phyloP scores from a whole-genome alignment of 2,797 vertebrate genomes.

The Alectoris magna region DNA sequence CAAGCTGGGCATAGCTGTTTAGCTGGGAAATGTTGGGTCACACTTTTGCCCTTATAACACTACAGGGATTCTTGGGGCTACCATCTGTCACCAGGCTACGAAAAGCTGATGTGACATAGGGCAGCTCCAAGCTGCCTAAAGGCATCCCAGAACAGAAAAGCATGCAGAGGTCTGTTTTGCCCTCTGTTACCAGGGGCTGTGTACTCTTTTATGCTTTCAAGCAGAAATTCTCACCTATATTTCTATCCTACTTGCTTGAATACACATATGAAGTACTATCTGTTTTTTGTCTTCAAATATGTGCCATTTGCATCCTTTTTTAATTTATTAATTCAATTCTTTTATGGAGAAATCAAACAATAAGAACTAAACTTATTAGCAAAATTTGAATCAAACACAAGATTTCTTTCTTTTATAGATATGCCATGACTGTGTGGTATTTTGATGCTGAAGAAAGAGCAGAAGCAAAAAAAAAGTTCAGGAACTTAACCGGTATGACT shows the following conservation, averaged over 20 bases:
- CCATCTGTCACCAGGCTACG: conserved; percentile 36
- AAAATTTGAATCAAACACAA: not conserved
- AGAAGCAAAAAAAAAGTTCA: conserved; percentile 92
- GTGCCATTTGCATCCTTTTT: not conserved
- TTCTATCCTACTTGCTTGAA: conserved; percentile 17
- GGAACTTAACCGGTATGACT: conserved; percentile 84
- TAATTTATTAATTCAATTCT: not conserved
- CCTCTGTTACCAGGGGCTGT: conserved; percentile 18
- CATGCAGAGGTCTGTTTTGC: conserved; percentile 14
- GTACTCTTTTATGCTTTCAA: conserved; percentile 14
- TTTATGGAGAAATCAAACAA: not conserved
- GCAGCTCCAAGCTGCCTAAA: conserved; percentile 20
- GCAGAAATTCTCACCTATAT: conserved; percentile 42
- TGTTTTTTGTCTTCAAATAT: not conserved
- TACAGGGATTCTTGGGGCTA: conserved; percentile 6
- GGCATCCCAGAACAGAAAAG: not conserved
- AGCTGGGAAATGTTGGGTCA: not conserved
- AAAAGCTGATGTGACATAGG: conserved; percentile 6
- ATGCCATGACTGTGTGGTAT: conserved; percentile 97
- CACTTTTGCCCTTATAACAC: not conserved
- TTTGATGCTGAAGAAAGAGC: conserved; percentile 94
- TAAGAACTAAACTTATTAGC: not conserved
- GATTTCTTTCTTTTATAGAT: conserved; percentile 79
- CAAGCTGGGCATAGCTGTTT: not conserved
- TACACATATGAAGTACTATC: not conserved